Base-by-base conservation (phyloP, 2,888 invertebrate genomes). In the Eulithis testata region DNA sequence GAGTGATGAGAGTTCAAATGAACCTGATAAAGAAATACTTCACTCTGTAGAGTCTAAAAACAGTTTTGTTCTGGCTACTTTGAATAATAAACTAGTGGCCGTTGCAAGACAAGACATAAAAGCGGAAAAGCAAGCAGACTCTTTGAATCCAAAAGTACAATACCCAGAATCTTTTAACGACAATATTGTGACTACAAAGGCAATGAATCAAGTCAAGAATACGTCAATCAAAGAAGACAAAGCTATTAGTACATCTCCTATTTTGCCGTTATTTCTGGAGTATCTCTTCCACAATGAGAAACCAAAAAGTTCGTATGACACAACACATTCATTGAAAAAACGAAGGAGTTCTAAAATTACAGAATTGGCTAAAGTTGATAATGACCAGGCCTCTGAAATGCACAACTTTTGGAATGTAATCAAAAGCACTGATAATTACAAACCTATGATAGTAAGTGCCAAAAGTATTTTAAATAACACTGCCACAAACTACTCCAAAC, bases 181-280 rank as follows among this genome's bases (percentile, higher is more conserved):
- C 31, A 54, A 62, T 8, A 31, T 27, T 47, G 36, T 55, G 6
- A 51, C 50, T 21, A 51, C 49, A 44, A 49, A 68, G 9, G 11
- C 40, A 43, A 7, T 9, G 51, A 60, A 27, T 2, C 11, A 40
- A 54, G 45, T 52, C 0, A 52, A 49, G 57, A 54, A 21, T 58
- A 43, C 52, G 40, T 59, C n/a, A n/a, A 61, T 14, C 5, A 40
- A 50, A 0, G 53, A 60, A 47, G 45, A 56, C 4, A 52, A 50
- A 50, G 37, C 8, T 7, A 65, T 63, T 9, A 58, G 6, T 61
- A 64, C 67, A 0, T 72, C 75, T 14, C 77, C 77, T 58, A 68
- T 85, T 9, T 66, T 89, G 21, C 86, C 89, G 7, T 76, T 82
- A 67, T 86, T 89, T 78, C 69, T 89, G 62, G 77, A 89, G 68